phyloP scores from a whole-genome alignment of 2,888 invertebrate species.

The Dolichopus griseipennis region DNA sequence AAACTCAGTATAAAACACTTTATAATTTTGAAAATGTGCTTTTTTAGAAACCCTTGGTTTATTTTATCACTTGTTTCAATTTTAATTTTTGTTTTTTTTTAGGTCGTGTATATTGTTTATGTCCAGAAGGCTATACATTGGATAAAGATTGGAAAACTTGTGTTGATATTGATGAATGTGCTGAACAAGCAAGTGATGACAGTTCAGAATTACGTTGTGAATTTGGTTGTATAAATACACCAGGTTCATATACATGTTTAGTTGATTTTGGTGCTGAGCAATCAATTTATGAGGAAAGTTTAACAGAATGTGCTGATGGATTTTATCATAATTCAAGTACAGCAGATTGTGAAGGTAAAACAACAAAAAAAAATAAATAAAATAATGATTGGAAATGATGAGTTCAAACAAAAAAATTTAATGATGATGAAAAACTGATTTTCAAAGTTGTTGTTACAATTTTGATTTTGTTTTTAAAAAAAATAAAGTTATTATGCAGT shows the following conservation, averaged over 20 bases:
- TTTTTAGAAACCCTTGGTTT: no score
- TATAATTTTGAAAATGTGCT: no score
- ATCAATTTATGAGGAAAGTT: conserved; percentile 20
- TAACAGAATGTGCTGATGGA: conserved; percentile 22
- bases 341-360: conserved; percentile 23
- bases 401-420: neutral
- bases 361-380: neutral
- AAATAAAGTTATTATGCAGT: neutral
- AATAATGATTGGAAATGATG: no score
- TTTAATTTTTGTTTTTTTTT: conserved; percentile 7
- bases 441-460: neutral
- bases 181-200: conserved; percentile 36
- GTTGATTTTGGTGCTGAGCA: conserved; percentile 43
- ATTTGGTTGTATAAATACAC: conserved; percentile 45
- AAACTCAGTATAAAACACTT: no score
- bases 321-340: conserved; percentile 22
- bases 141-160: conserved; percentile 32
- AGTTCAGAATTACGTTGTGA: conserved; percentile 34
- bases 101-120: conserved; percentile 35
- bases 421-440: no score
- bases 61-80: neutral
- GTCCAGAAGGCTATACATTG: conserved; percentile 37
- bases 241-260: conserved; percentile 46
- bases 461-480: neutral
- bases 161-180: conserved; percentile 47